Percentiles rank a stretch among this genome's conserved stretches.
phyloP scores from a whole-genome alignment of 2,888 invertebrate species.

The Drosophila affinis region DNA sequence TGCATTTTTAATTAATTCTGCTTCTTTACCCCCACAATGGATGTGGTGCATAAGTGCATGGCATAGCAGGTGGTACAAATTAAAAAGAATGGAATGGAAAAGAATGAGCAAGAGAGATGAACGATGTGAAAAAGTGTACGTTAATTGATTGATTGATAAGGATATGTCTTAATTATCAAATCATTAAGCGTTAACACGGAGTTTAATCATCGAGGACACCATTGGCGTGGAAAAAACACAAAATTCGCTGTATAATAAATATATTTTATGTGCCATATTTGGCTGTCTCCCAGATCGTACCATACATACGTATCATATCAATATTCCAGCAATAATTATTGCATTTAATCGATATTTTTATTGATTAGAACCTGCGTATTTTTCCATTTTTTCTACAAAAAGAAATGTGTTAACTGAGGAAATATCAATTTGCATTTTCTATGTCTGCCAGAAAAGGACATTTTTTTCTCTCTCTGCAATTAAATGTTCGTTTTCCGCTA shows the following conservation, averaged over 20 bases:
- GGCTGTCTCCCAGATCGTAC: no score
- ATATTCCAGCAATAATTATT: no score
- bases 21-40: slow-evolving; percentile 4
- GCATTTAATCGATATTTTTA: no score
- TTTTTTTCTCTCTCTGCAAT: slow-evolving; percentile 54
- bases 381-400: no score
- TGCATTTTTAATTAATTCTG: slow-evolving; percentile 68
- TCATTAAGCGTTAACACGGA: background rate
- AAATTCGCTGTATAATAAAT: no score
- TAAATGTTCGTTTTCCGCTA: slow-evolving; percentile 75
- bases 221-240: no score
- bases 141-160: background rate
- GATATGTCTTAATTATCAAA: background rate
- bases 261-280: no score
- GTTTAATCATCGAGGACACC: background rate
- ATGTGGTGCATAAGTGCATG: background rate
- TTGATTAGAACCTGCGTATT: no score
- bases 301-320: no score
- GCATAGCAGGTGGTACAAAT: background rate
- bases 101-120: background rate
- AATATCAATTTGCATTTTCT: slow-evolving; percentile 66
- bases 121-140: background rate
- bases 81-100: background rate
- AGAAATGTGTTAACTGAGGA: slow-evolving; percentile 6
- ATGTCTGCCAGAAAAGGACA: slow-evolving; percentile 37